phyloP scores from a whole-genome alignment of 2,888 invertebrate species.

The Pseudoips prasinana region DNA sequence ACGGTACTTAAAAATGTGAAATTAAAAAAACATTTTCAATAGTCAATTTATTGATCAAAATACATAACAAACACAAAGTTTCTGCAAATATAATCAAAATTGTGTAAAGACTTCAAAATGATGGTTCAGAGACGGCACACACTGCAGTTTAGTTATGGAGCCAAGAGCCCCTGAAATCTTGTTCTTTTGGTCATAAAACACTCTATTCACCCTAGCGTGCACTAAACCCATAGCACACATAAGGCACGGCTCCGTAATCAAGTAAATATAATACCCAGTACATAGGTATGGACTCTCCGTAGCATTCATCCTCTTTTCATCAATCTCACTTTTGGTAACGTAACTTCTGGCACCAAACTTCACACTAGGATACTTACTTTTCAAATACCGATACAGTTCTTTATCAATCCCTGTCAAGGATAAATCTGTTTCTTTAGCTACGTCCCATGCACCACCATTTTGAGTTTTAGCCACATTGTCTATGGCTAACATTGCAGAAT shows the following conservation, averaged over 20 bases:
- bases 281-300: slow-evolving; percentile 88
- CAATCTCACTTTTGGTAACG: slow-evolving; percentile 48
- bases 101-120: slow-evolving; percentile 93
- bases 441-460: slow-evolving; percentile 87
- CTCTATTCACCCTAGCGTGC: slow-evolving; percentile 91
- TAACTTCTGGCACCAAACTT: slow-evolving; percentile 74
- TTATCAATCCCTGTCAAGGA: slow-evolving; percentile 62
- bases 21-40: not conserved
- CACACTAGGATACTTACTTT: slow-evolving; percentile 48
- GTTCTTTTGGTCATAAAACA: slow-evolving; percentile 87
- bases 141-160: slow-evolving; percentile 88
- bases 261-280: slow-evolving; percentile 93
- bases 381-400: slow-evolving; percentile 54
- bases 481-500: slow-evolving; percentile 92
- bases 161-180: slow-evolving; percentile 86
- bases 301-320: slow-evolving; percentile 22
- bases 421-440: slow-evolving; percentile 12
- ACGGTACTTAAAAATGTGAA: not conserved
- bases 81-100: slow-evolving; percentile 54
- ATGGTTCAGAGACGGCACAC: slow-evolving; percentile 92
- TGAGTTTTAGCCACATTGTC: slow-evolving; percentile 93
- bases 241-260: slow-evolving; percentile 93
- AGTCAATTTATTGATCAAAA: slow-evolving; percentile 24
- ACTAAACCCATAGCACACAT: slow-evolving; percentile 98
- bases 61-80: slow-evolving; percentile 18